Conservation (phyloP, 2,888 invertebrate species). For the Drosophila percnosoma region DNA sequence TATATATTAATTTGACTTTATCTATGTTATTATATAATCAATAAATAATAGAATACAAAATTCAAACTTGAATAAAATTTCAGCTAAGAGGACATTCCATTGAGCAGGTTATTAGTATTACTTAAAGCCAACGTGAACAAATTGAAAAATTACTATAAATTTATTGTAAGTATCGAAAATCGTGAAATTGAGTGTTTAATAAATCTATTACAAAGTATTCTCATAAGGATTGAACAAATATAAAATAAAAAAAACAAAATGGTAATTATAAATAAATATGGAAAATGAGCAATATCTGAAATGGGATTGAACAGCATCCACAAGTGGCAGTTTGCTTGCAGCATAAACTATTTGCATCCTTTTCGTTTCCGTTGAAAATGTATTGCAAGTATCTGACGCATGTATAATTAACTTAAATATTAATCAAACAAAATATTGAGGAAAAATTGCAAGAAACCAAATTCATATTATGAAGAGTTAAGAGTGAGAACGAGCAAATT, state of each 20-base stretch:
- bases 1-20: constrained; percentile 25
- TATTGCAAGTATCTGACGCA: constrained; percentile 36
- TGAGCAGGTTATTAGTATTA: constrained; percentile 68
- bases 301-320: constrained; percentile 11
- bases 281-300: constrained; percentile 16
- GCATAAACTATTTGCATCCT: constrained; percentile 7
- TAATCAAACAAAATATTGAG: constrained; percentile 26
- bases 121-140: constrained; percentile 65
- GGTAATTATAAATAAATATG: not conserved
- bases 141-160: constrained; percentile 35
- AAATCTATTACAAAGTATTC: constrained; percentile 16
- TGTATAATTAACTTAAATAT: constrained; percentile 29
- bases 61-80: constrained; percentile 57
- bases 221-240: constrained; percentile 2
- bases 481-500: constrained; percentile 67
- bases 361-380: not conserved
- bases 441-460: constrained; percentile 46
- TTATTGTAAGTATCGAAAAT: constrained; percentile 33
- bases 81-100: constrained; percentile 74
- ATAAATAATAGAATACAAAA: constrained; percentile 43
- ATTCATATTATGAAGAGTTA: constrained; percentile 44
- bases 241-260: constrained; percentile 1
- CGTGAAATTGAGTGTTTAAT: constrained; percentile 38
- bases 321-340: constrained; percentile 19
- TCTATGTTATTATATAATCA: constrained; percentile 37